Evolutionary conservation across 2,797 vertebrate species (phyloP).

Genomic region (Sandelia bainsii): DNA sequence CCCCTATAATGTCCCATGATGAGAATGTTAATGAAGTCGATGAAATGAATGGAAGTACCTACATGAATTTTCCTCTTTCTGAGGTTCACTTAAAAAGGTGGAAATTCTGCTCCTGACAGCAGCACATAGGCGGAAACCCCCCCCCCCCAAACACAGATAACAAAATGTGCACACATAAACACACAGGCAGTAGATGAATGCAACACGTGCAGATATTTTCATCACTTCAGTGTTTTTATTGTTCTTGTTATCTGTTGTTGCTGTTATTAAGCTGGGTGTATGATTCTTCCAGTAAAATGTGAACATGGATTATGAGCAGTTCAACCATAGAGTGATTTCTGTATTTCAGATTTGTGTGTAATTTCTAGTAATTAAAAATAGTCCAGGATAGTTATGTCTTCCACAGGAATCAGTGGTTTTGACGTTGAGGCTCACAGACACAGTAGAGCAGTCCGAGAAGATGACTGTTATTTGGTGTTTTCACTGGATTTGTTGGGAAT

Average conservation of each 20-base stretch:
- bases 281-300: background rate
- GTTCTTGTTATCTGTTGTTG: constrained; percentile 18
- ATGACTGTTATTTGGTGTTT: too few relatives aligned
- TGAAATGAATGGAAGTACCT: too few relatives aligned
- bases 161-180: background rate
- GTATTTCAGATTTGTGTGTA: background rate
- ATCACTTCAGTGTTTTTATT: constrained; percentile 22
- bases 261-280: constrained; percentile 11
- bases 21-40: background rate
- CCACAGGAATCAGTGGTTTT: too few relatives aligned
- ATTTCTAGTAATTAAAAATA: too few relatives aligned
- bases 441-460: too few relatives aligned
- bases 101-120: background rate
- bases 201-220: background rate
- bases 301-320: background rate
- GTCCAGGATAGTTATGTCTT: too few relatives aligned
- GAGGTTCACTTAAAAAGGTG: background rate
- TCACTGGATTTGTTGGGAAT: too few relatives aligned
- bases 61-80: background rate
- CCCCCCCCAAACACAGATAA: too few relatives aligned
- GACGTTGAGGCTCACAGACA: too few relatives aligned
- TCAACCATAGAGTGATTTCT: background rate
- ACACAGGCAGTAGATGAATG: constrained; percentile 9
- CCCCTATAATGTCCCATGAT: too few relatives aligned
- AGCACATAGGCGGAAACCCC: background rate